Conservation (phyloP, 2,113 vertebrate species). For the Seriola rivoliana region DNA sequence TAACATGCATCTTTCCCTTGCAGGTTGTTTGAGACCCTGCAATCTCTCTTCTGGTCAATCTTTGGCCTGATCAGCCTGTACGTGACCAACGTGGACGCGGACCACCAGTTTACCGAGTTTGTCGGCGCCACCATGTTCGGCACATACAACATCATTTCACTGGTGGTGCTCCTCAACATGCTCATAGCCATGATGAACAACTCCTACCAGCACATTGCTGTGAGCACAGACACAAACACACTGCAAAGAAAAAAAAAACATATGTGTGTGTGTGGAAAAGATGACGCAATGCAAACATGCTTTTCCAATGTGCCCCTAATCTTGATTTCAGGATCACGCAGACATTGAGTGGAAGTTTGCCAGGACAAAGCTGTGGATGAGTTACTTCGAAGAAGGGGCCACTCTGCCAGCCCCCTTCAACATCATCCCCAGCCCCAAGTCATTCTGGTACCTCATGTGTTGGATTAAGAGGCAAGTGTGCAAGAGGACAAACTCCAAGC, state of each 20-base stretch:
- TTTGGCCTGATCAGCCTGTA: slow-evolving; percentile 97
- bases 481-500: slow-evolving; percentile 88
- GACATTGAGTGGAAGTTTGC: slow-evolving; percentile 99
- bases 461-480: slow-evolving; percentile 93
- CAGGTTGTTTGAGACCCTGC: slow-evolving; percentile 97
- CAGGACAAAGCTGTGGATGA: slow-evolving; percentile 99
- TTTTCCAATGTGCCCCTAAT: slow-evolving; percentile 10
- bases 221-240: slow-evolving; percentile 82
- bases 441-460: slow-evolving; percentile 92
- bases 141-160: slow-evolving; percentile 97
- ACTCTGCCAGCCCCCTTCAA: slow-evolving; percentile 98
- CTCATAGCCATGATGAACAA: slow-evolving; percentile 99
- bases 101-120: slow-evolving; percentile 97
- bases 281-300: background rate
- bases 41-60: slow-evolving; percentile 99
- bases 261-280: background rate
- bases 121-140: slow-evolving; percentile 99
- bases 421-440: slow-evolving; percentile 96
- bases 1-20: slow-evolving; percentile 36
- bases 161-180: slow-evolving; percentile 99
- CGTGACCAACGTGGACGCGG: slow-evolving; percentile 94
- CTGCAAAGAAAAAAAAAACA: background rate
- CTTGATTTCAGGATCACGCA: slow-evolving; percentile 91
- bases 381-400: slow-evolving; percentile 98
- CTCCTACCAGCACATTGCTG: slow-evolving; percentile 98